These are phyloP conservation scores for Lamellibrachia columna DNA, from an alignment of 2,888 invertebrate species.

Conservation along the genomic window DNA sequence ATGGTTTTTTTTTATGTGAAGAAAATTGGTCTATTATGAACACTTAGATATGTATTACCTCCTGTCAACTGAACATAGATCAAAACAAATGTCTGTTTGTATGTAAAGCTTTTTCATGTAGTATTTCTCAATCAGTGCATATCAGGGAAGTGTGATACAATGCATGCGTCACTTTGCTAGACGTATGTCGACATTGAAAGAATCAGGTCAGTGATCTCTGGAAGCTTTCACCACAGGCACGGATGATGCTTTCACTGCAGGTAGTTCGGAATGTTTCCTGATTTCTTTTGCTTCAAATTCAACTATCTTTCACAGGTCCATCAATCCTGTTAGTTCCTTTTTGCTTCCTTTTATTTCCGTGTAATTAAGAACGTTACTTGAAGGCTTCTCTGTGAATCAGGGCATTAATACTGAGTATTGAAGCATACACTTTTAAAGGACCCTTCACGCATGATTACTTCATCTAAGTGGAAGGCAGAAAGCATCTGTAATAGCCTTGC, in stretches of 20 bases:
- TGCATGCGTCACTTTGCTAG: not conserved
- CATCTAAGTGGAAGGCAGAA: not conserved
- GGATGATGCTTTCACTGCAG: not conserved
- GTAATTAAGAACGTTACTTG: not conserved
- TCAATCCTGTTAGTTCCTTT: not conserved
- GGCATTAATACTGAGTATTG: not conserved
- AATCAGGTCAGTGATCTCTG: not conserved
- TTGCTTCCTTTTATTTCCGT: not conserved
- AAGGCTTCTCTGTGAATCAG: not conserved
- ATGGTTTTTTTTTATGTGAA: not conserved
- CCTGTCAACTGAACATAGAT: not conserved
- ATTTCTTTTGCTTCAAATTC: not conserved
- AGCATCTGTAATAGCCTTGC: not conserved
- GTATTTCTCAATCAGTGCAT: not conserved
- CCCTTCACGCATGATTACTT: slow-evolving; percentile 1
- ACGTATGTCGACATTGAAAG: not conserved
- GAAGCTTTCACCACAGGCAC: not conserved
- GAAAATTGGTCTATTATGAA: not conserved
- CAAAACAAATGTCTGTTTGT: not conserved
- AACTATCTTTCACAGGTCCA: not conserved
- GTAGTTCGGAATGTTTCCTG: not conserved
- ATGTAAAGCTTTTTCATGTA: not conserved
- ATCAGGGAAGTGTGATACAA: not conserved
- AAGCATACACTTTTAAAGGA: not conserved
- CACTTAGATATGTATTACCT: not conserved